phyloP scores from a whole-genome alignment of 2,113 vertebrate species.

The Halcyon malimbica region DNA sequence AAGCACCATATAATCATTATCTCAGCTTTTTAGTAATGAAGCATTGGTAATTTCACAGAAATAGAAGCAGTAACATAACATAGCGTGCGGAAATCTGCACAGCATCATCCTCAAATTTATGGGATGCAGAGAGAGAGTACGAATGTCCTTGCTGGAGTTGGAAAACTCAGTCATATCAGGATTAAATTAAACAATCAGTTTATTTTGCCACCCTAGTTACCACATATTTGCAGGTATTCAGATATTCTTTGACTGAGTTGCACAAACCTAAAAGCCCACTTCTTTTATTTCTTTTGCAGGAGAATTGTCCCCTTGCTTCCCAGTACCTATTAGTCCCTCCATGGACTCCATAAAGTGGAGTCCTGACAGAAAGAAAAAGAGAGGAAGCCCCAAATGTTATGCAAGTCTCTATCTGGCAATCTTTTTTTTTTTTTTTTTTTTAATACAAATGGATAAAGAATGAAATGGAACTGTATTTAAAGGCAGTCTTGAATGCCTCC shows the following conservation, averaged over 20 bases:
- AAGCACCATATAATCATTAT: neutral
- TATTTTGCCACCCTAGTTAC: neutral
- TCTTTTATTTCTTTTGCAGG: neutral
- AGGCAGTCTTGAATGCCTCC: neutral
- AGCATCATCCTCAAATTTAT: neutral
- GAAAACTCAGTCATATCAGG: neutral
- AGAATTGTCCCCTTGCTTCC: neutral
- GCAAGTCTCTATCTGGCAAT: neutral
- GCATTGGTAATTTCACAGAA: neutral
- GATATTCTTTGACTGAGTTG: neutral
- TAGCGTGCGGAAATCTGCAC: neutral
- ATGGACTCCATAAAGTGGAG: neutral
- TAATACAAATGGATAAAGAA: neutral
- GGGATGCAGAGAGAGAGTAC: neutral
- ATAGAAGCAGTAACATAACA: neutral
- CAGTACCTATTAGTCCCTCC: neutral
- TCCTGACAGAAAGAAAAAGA: neutral
- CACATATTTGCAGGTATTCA: neutral
- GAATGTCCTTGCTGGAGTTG: neutral
- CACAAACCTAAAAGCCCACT: neutral
- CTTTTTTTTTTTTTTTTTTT: neutral
- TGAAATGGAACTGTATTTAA: neutral
- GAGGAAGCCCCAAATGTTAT: neutral
- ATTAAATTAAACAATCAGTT: neutral
- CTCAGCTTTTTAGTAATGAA: neutral